A percentile compares a stretch with the other conserved stretches of the same genome.
Conservation (phyloP, 2,113 vertebrate genomes). For the Stercorarius parasiticus region DNA sequence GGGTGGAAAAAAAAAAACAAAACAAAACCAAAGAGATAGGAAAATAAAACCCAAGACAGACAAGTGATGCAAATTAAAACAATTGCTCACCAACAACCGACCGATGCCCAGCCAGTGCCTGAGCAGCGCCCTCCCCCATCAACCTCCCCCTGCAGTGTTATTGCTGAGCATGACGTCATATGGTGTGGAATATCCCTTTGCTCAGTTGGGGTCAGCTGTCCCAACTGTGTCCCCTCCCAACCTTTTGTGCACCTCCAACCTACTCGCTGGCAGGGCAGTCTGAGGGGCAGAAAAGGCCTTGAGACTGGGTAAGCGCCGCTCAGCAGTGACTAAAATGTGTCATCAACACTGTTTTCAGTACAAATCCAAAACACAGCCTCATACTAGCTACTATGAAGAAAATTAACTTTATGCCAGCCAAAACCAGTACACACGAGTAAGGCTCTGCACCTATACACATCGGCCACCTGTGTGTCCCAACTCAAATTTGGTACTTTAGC, state of each 20-base stretch:
- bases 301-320: not conserved
- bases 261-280: not conserved
- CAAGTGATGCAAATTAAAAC: not conserved
- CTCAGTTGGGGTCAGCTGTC: not conserved
- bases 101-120: not conserved
- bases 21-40: not conserved
- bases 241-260: not conserved
- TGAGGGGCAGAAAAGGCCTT: not conserved
- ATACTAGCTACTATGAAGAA: not conserved
- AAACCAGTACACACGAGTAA: not conserved
- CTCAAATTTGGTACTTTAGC: not conserved
- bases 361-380: not conserved
- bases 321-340: not conserved
- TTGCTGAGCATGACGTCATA: not conserved
- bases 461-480: not conserved
- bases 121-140: accelerated
- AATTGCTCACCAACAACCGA: not conserved
- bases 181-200: not conserved
- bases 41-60: not conserved
- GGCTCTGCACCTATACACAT: not conserved
- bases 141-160: not conserved
- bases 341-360: not conserved
- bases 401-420: not conserved
- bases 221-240: not conserved
- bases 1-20: too few species aligned